Conservation (phyloP, 2,888 invertebrate genomes). For the Drosophila incognita region DNA sequence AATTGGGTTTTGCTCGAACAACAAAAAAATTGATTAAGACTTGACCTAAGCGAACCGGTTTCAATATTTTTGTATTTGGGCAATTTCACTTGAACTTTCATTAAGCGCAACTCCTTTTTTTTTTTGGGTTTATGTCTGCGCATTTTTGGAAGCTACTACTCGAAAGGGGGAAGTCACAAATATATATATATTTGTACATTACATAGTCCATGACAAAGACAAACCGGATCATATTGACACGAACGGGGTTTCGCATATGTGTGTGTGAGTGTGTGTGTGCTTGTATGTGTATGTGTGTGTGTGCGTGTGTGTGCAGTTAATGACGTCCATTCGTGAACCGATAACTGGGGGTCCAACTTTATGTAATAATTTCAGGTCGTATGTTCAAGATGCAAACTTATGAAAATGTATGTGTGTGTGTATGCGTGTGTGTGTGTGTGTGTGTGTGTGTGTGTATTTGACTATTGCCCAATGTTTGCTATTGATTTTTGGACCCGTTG, state of each 20-base stretch:
- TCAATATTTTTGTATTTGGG: constrained; percentile 34
- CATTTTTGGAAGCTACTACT: constrained; percentile 6
- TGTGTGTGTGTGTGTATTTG: constrained; percentile 4
- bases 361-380: constrained; percentile 64
- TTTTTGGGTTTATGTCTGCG: constrained; percentile 16
- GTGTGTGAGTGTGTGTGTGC: constrained; percentile 4
- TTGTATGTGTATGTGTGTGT: constrained; percentile 9
- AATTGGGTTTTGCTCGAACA: constrained; percentile 45
- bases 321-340: constrained; percentile 49
- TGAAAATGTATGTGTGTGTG: constrained; percentile 40
- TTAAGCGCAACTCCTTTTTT: constrained; percentile 57
- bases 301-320: constrained; percentile 42
- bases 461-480: constrained; percentile 64
- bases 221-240: constrained; percentile 54
- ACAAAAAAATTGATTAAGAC: constrained; percentile 40
- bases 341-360: constrained; percentile 46
- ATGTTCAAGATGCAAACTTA: constrained; percentile 63
- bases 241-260: constrained; percentile 21
- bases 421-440: constrained; percentile 8
- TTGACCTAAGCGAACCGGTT: constrained; percentile 65
- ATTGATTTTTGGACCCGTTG: constrained; percentile 49
- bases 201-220: constrained; percentile 36
- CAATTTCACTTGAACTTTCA: constrained; percentile 78
- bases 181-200: constrained; percentile 44
- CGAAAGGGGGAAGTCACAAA: constrained; percentile 31